A percentile compares a stretch with the other conserved stretches of the same genome.
Evolutionary conservation across 2,797 vertebrate species (phyloP).

Genomic region (Tokudaia tokunoshimensis): DNA sequence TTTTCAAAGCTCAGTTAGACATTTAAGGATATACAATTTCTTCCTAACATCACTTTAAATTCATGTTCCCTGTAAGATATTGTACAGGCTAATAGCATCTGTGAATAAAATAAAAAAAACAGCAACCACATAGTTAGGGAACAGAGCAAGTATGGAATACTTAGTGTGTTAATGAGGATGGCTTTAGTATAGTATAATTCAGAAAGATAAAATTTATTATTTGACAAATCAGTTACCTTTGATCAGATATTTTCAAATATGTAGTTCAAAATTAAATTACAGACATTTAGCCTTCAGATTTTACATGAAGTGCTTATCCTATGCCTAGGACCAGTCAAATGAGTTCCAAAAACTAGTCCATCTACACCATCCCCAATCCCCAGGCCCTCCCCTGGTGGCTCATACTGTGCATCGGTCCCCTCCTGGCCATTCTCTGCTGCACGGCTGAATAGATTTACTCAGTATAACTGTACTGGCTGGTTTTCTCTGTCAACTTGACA

Average conservation of each 20-base stretch:
- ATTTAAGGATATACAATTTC: neutral
- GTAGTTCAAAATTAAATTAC: neutral
- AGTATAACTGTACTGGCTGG: neutral
- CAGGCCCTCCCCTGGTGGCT: neutral
- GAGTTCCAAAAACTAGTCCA: neutral
- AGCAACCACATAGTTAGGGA: neutral
- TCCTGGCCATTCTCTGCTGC: neutral
- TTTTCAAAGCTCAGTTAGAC: neutral
- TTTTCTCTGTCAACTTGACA: too few species aligned
- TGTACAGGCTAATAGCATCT: slow-evolving; percentile 35
- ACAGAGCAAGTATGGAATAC: neutral
- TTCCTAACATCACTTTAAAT: slow-evolving; percentile 41
- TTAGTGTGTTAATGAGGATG: neutral
- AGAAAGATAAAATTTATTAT: slow-evolving; percentile 31
- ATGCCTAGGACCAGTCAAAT: neutral
- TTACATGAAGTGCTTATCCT: neutral
- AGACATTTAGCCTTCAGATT: neutral
- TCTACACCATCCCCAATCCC: neutral
- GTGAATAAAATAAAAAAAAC: neutral
- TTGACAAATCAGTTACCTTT: slow-evolving; percentile 71
- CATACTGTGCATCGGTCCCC: neutral
- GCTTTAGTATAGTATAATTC: neutral
- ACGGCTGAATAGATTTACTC: neutral
- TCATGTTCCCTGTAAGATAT: neutral
- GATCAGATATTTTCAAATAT: slow-evolving; percentile 78